A percentile compares a stretch with the other conserved stretches of the same genome.
Evolutionary conservation across 2,888 invertebrate species (phyloP).

Genomic region (Galerucella pusilla): DNA sequence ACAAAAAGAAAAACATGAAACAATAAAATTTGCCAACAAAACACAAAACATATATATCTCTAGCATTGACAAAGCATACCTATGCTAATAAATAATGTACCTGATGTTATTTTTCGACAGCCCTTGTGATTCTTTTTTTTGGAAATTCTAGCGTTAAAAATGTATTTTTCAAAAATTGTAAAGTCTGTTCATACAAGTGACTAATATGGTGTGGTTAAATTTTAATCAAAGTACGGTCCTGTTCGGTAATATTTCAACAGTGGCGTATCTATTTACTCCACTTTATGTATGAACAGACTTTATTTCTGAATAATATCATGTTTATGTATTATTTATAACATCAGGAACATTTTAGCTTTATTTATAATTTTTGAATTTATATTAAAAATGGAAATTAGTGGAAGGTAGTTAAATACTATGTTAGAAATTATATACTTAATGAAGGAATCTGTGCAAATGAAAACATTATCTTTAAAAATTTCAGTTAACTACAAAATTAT

Average conservation of each 20-base stretch:
- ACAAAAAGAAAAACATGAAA: conserved; percentile 41
- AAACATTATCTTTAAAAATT: not conserved
- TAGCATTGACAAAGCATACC: conserved; percentile 23
- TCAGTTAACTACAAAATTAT: no score
- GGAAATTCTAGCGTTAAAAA: no score
- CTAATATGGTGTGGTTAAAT: no score
- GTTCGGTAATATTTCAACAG: no score
- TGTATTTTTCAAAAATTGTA: no score
- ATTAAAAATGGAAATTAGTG: conserved; percentile 10
- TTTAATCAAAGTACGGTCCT: no score
- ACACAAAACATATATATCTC: conserved; percentile 31
- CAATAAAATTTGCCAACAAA: conserved; percentile 38
- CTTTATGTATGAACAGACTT: no score
- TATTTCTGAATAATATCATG: no score
- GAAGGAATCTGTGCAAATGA: not conserved
- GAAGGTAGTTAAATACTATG: conserved; percentile 11
- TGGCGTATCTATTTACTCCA: no score
- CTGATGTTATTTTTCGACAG: conserved; percentile 15
- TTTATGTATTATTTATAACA: not conserved
- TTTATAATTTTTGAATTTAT: conserved; percentile 6
- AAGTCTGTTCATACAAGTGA: no score
- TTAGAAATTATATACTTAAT: conserved; percentile 15
- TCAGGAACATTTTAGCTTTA: conserved; percentile 16
- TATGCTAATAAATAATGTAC: not conserved
- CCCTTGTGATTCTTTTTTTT: not conserved